Evolutionary conservation across 2,888 invertebrate species (phyloP).

Genomic region (Tubulanus polymorphus): DNA sequence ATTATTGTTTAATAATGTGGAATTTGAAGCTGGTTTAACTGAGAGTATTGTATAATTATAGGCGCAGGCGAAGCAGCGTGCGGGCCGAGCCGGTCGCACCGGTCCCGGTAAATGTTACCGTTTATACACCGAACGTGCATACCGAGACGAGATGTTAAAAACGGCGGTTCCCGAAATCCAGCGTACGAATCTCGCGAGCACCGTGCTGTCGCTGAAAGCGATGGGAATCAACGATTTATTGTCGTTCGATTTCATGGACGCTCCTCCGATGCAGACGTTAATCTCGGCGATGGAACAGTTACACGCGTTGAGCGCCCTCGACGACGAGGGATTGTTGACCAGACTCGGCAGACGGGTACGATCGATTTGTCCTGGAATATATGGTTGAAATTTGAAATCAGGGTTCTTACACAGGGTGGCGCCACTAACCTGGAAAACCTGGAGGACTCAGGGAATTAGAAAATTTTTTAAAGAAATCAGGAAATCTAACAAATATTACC

Average conservation of each 20-base stretch:
- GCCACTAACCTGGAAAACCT: too few relatives aligned
- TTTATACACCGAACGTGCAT: slow-evolving; percentile 95
- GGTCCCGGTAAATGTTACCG: slow-evolving; percentile 97
- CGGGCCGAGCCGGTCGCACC: slow-evolving; percentile 93
- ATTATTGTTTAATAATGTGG: slow-evolving; percentile 1
- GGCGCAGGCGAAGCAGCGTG: slow-evolving; percentile 96
- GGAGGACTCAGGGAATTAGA: too few relatives aligned
- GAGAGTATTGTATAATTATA: slow-evolving; percentile 22
- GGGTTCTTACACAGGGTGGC: too few relatives aligned
- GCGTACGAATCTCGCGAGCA: slow-evolving; percentile 93
- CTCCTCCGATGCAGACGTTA: slow-evolving; percentile 94
- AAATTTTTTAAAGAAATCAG: too few relatives aligned
- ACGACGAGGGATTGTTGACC: slow-evolving; percentile 66
- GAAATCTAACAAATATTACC: too few relatives aligned
- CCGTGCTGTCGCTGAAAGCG: slow-evolving; percentile 92
- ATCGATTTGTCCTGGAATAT: too few relatives aligned
- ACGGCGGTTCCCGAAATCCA: slow-evolving; percentile 91
- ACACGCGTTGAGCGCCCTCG: slow-evolving; percentile 93
- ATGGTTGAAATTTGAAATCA: too few relatives aligned
- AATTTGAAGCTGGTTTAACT: neutral
- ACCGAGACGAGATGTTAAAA: slow-evolving; percentile 92
- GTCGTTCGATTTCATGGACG: slow-evolving; percentile 99
- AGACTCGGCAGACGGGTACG: slow-evolving; percentile 61
- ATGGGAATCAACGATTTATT: slow-evolving; percentile 99
- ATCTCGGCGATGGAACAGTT: slow-evolving; percentile 96